Evolutionary conservation across 2,113 vertebrate species (phyloP), one percentile per base, ranked within the genome.

Genomic region (Zosterops hypoxanthus): DNA sequence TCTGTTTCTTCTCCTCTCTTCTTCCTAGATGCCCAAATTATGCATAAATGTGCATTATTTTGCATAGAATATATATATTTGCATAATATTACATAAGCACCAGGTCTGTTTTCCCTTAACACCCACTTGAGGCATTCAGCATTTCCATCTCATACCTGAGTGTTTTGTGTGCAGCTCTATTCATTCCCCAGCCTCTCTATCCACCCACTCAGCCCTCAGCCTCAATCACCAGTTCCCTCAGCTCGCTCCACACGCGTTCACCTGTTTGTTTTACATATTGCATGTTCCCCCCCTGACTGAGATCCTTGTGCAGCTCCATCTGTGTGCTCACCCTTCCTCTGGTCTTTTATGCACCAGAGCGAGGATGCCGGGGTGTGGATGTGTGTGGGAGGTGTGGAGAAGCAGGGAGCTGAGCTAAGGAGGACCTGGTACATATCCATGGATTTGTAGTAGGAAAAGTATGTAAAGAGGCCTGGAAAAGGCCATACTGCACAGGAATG

Each of bases 21-120:
- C 23, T 85, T 85, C 36, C 9, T 71, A 66, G 49, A 47, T 68
- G 56, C 33, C 42, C 52, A 31, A 77, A 25, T 17, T 49, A 24
- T 56, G 68, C 76, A 80, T 77, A 90, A 88, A 72, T 93, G 39
- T 83, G 64, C 68, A 81, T 96, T 83, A 93, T 93, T 94, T 95
- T 92, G 72, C 94, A 96, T 86, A 66, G 72, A 88, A 70, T 71
- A 25, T 83, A 50, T 92, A n/a, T 86, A 93, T 96, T 86, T 95
- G 95, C 92, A 91, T 96, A 86, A 71, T 75, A 92, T 92, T 94
- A 78, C 86, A 82, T 92, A 96, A 94, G 91, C 60, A 82, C 25
- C 2, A 13, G 69, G 56, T 83, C 80, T 92, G 76, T 96, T 97
- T 96, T 95, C 83, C 91, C 64, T 78, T 81, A 56, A 90, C 95